Percentiles rank a stretch among this genome's conserved stretches.
phyloP scores from a whole-genome alignment of 2,888 invertebrate genomes.

The Augochlorella aurata region DNA sequence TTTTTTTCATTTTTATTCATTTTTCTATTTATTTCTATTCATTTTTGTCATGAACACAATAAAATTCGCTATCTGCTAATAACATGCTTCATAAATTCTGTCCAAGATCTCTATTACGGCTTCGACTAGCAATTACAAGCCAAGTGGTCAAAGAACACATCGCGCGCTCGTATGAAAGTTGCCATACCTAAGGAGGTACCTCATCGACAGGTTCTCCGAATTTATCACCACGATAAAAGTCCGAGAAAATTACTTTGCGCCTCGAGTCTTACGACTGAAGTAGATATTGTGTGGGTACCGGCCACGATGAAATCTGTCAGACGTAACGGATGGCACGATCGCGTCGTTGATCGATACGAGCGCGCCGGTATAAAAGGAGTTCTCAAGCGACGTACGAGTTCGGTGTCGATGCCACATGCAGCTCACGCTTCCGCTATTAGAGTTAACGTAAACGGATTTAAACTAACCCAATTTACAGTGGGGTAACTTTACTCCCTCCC shows the following conservation, averaged over 20 bases:
- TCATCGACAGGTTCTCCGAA: background rate
- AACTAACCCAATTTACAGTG: conserved; percentile 80
- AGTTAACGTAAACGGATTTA: conserved; percentile 81
- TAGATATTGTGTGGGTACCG: background rate
- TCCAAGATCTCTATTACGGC: too few relatives aligned
- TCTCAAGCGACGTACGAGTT: conserved; percentile 32
- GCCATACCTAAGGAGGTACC: background rate
- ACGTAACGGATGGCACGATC: background rate
- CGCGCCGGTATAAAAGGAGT: conserved; percentile 15
- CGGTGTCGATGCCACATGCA: conserved; percentile 71
- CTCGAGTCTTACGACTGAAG: background rate
- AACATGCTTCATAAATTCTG: too few relatives aligned
- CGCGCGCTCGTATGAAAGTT: background rate
- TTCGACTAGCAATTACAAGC: too few relatives aligned
- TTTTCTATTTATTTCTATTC: too few relatives aligned
- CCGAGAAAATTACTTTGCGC: background rate
- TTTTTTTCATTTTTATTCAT: too few relatives aligned
- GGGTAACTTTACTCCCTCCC: conserved; percentile 74
- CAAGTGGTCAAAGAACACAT: too few relatives aligned
- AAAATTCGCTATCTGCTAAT: too few relatives aligned
- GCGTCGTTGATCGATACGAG: conserved; percentile 37
- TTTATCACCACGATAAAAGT: background rate
- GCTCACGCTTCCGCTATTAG: conserved; percentile 78
- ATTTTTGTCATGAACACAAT: too few relatives aligned
- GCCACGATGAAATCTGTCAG: conserved; percentile 13